Evolutionary conservation across 2,113 vertebrate species (phyloP), one percentile per base, ranked within the genome.

Genomic region (Phaethornis superciliosus): DNA sequence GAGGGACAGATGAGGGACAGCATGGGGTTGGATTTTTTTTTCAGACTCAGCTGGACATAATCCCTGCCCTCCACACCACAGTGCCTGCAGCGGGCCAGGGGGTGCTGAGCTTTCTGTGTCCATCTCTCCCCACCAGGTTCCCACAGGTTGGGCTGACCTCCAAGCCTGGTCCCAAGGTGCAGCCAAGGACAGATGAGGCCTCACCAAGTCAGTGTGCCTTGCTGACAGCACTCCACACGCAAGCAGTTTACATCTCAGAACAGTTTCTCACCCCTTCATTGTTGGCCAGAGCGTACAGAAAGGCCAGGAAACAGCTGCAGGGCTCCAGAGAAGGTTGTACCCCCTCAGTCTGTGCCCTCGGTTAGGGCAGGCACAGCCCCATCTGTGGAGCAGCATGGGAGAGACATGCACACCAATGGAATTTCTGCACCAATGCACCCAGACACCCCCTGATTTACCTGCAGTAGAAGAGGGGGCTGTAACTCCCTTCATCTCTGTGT

Each of bases 351-450:
- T 33, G n/a, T 20, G 55, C 30, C n/a, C 46, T 35, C 15, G 37
- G 35, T 27, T 52, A 44, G 30, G 33, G 23, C 28, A 55, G 85
- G 49, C 3, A 2, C 32, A 76, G 68, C 26, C 35, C 33, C 23
- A 8, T 24, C 11, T 6, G 1, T 26, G 28, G 69, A n/a, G 14
- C 3, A 1, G 44, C 5, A 0, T 23, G 12, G 26, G 40, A 70
- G 44, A 32, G 37, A 71, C 23, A 10, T 4, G 40, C 23, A 32
- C 40, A 52, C 33, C 22, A 35, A 20, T 9, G 8, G 69, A 2
- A 11, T 24, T 63, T 71, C 67, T n/a, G 12, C 24, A 22, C 4
- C 40, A 14, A 2, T 0, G 1, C 40, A 54, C 24, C 8, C 5
- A 4, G 21, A 35, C 32, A n/a, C 12, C 4, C 5, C 7, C 37